Base-by-base conservation (phyloP, 2,888 invertebrate species). In the Macrophya alboannulata region DNA sequence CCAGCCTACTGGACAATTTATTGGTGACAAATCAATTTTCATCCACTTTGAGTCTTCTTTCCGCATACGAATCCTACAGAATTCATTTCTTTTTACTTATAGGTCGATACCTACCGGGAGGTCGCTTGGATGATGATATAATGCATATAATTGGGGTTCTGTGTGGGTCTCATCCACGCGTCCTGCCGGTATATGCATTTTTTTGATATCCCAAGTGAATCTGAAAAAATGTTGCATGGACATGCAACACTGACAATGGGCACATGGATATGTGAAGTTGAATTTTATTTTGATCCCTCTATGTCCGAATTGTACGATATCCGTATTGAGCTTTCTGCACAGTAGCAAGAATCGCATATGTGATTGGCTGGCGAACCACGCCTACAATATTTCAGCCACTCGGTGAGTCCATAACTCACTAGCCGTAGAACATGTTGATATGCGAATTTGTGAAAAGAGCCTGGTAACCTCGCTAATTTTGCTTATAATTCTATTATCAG, bases 331-430 rank as follows among this genome's bases (percentile, higher is more conserved):
- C 55, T 77, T 15, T 77, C 77, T 55, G 77, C 48, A 77, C 77
- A 25, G 55, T 48, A 37, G 31, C 48, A 77, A 43, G 37, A 55
- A 51, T 55, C 77, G 77, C 17, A 48, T 17, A 55, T 77, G 55
- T n/a, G 77, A 51, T 77, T 55, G 77, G 77, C 37, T 77, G 21
- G 17, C 37, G 5, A 77, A 77, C 77, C 51, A 77, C 77, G 51
- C 77, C 77, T 77, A 77, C 77, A 55, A 51, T 55, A 55, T 77
- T 77, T 37, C 77, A 77, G 51, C 77, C 77, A 55, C 48, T 51
- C 77, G 37, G 77, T 9, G 48, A 37, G 8, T 17, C 55, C 31
- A 55, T 25, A 48, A 25, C 31, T 55, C 51, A 55, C 77, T 37
- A 21, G 45, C 74, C 21, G 51, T 37, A 77, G 51, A 17, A 55